A percentile compares a stretch with the other conserved stretches of the same genome.
Conservation (phyloP, 1,140 invertebrate species). For the Zeugodacus cucurbitae region DNA sequence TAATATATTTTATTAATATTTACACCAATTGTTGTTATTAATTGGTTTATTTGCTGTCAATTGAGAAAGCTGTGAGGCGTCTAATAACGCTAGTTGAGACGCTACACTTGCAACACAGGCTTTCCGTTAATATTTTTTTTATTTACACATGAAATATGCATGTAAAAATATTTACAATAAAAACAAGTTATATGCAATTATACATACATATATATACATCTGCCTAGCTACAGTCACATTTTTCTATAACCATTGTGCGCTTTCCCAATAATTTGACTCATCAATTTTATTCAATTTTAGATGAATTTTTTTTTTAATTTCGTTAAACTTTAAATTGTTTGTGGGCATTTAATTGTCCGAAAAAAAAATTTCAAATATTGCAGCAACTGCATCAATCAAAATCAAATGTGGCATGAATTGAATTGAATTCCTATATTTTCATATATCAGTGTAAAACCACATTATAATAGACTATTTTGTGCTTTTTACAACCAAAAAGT, state of each 20-base stretch:
- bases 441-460: not conserved
- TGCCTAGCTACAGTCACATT: too few species aligned
- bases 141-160: not conserved
- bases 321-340: not conserved
- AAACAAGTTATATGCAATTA: not conserved
- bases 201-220: too few species aligned
- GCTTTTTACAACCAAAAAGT: not conserved
- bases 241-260: too few species aligned
- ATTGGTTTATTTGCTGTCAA: not conserved
- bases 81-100: not conserved
- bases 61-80: not conserved
- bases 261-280: too few species aligned
- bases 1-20: not conserved
- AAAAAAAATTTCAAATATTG: not conserved
- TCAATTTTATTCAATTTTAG: not conserved
- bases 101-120: not conserved
- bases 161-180: not conserved
- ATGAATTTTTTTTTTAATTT: not conserved
- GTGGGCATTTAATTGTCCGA: not conserved
- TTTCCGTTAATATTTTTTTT: not conserved
- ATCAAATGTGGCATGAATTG: not conserved
- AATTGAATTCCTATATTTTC: not conserved
- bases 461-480: not conserved
- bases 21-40: not conserved
- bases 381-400: not conserved